Conservation (phyloP, 1,140 invertebrate genomes). For the Drosophila azteca region DNA sequence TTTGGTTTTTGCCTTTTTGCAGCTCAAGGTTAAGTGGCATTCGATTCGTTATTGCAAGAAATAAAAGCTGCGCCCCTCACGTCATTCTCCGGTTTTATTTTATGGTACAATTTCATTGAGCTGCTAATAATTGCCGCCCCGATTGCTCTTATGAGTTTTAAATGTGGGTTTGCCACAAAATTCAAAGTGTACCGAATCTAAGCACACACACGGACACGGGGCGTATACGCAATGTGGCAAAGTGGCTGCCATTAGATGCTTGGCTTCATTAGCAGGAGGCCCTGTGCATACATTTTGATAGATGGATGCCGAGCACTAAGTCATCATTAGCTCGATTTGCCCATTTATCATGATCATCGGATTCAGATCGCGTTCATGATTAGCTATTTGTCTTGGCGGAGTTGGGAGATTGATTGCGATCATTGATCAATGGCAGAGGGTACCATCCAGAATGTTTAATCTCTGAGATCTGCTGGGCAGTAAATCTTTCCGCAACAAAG, state of each 20-base stretch:
- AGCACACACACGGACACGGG: slow-evolving; percentile 15
- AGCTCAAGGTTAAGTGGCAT: slow-evolving; percentile 77
- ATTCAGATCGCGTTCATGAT: slow-evolving; percentile 4
- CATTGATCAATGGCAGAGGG: slow-evolving; percentile 22
- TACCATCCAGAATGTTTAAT: too few species aligned
- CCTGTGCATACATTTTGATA: slow-evolving; percentile 34
- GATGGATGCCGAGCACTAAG: slow-evolving; percentile 28
- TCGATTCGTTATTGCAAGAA: slow-evolving; percentile 73
- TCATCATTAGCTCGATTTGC: slow-evolving; percentile 36
- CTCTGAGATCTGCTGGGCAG: not conserved
- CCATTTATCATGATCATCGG: slow-evolving; percentile 1
- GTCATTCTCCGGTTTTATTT: slow-evolving; percentile 32
- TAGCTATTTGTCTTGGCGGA: slow-evolving; percentile 29
- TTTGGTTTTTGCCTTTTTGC: slow-evolving; percentile 41
- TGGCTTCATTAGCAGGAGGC: slow-evolving; percentile 29
- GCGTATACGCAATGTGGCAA: slow-evolving; percentile 43
- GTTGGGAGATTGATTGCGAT: slow-evolving; percentile 34
- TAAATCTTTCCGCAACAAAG: slow-evolving; percentile 20
- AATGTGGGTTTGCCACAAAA: slow-evolving; percentile 57
- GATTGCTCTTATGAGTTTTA: slow-evolving; percentile 66
- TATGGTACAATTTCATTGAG: slow-evolving; percentile 71
- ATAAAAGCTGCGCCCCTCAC: slow-evolving; percentile 59
- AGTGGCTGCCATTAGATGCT: slow-evolving; percentile 6
- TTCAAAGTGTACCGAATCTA: too few species aligned
- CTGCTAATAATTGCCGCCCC: slow-evolving; percentile 68